A percentile compares a stretch with the other conserved stretches of the same genome.
phyloP scores from a whole-genome alignment of 2,797 vertebrate species.

The Mus minutoides region DNA sequence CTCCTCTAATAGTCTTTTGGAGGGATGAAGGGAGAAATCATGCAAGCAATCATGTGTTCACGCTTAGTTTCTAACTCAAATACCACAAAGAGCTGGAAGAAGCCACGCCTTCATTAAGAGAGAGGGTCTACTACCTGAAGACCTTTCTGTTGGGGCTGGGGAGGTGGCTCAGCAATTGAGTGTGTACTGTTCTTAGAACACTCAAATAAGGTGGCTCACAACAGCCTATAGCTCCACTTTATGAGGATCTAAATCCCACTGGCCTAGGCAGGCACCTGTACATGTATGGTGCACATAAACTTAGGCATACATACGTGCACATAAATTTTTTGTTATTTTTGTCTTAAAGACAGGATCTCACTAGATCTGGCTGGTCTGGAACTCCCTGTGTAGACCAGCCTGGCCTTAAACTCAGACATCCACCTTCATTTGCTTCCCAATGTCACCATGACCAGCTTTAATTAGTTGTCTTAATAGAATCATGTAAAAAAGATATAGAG shows the following conservation, averaged over 20 bases:
- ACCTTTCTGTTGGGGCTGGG: not conserved
- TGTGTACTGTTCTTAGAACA: not conserved
- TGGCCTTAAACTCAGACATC: not conserved
- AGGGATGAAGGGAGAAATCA: not conserved
- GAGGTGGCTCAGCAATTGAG: not conserved
- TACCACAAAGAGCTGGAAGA: not conserved
- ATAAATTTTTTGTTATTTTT: not conserved
- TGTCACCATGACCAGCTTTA: not conserved
- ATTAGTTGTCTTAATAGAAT: conserved; percentile 44
- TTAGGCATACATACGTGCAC: not conserved
- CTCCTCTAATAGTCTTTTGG: not conserved
- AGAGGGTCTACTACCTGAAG: not conserved
- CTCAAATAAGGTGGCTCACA: no score
- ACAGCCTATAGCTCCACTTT: not conserved
- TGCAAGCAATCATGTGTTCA: no score
- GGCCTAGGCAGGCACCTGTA: not conserved
- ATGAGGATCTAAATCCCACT: not conserved
- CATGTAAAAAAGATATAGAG: conserved; percentile 18
- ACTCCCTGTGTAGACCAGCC: not conserved
- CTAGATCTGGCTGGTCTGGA: not conserved
- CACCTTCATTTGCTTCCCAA: not conserved
- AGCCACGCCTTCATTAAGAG: conserved; percentile 32
- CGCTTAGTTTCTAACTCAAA: not conserved
- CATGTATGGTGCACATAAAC: not conserved
- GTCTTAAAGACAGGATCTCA: not conserved